phyloP scores from a whole-genome alignment of 1,140 invertebrate genomes.

The Nephila pilipes region DNA sequence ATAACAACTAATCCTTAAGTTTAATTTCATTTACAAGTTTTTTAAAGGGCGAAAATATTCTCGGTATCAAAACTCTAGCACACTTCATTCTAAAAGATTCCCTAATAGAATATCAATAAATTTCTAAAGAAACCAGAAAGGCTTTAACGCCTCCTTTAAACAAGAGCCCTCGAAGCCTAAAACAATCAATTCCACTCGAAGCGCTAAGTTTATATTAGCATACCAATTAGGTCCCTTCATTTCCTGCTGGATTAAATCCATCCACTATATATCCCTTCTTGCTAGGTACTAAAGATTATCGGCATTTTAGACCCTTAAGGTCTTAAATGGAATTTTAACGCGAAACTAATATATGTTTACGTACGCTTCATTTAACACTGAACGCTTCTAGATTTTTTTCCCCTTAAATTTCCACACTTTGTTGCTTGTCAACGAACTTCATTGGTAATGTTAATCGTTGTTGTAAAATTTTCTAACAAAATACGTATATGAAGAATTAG shows the following conservation, averaged over 20 bases:
- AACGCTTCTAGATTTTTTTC: background rate
- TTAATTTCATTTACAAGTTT: too few species aligned
- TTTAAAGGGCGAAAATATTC: too few species aligned
- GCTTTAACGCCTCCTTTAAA: background rate
- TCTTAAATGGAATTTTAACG: conserved; percentile 15
- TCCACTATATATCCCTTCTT: background rate
- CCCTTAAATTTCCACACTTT: background rate
- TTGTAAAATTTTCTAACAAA: background rate
- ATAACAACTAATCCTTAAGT: too few species aligned
- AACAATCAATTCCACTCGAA: background rate
- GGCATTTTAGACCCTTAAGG: conserved; percentile 8
- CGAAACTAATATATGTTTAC: background rate
- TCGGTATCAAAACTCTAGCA: too few species aligned
- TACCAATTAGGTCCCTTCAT: conserved; percentile 1
- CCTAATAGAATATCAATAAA: conserved; percentile 28
- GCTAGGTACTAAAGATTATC: background rate
- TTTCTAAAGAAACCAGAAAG: background rate
- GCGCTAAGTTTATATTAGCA: background rate
- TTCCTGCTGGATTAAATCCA: background rate
- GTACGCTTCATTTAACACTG: background rate
- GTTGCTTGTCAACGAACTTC: background rate
- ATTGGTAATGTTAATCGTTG: background rate
- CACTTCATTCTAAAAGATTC: background rate
- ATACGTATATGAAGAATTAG: background rate
- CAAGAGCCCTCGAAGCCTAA: background rate